Evolutionary conservation across 2,888 invertebrate species (phyloP).

Genomic region (Conops quadrifasciatus): DNA sequence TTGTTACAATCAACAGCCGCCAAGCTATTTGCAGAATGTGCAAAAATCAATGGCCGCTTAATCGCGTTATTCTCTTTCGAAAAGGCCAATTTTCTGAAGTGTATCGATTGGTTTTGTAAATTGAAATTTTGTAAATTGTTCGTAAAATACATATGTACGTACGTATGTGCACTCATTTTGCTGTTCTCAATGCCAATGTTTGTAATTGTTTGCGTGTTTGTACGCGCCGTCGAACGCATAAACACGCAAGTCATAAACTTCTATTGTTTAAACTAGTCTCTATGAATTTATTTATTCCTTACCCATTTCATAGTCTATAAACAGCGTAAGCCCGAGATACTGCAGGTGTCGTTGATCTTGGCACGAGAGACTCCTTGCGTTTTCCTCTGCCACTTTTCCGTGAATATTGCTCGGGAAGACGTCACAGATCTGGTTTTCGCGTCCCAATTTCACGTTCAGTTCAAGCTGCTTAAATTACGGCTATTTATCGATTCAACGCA

Average conservation of each 20-base stretch:
- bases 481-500: background rate
- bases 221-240: background rate
- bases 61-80: background rate
- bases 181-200: slow-evolving; percentile 15
- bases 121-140: background rate
- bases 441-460: background rate
- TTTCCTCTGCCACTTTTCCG: background rate
- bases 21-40: slow-evolving; percentile 3
- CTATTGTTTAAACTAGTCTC: background rate
- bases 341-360: slow-evolving; percentile 12
- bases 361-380: background rate
- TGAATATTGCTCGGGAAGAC: slow-evolving; percentile 2
- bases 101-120: background rate
- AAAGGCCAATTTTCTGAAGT: background rate
- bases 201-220: slow-evolving; percentile 6
- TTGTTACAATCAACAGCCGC: slow-evolving; percentile 11
- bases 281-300: slow-evolving; percentile 23
- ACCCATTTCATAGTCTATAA: slow-evolving; percentile 45
- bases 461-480: background rate
- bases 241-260: slow-evolving; percentile 15
- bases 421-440: background rate
- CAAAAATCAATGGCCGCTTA: background rate
- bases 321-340: slow-evolving; percentile 18
- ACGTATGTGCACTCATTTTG: background rate
- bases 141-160: background rate